Evolutionary conservation across 1,140 invertebrate genomes (phyloP).

Genomic region (Eubasilissa regina): DNA sequence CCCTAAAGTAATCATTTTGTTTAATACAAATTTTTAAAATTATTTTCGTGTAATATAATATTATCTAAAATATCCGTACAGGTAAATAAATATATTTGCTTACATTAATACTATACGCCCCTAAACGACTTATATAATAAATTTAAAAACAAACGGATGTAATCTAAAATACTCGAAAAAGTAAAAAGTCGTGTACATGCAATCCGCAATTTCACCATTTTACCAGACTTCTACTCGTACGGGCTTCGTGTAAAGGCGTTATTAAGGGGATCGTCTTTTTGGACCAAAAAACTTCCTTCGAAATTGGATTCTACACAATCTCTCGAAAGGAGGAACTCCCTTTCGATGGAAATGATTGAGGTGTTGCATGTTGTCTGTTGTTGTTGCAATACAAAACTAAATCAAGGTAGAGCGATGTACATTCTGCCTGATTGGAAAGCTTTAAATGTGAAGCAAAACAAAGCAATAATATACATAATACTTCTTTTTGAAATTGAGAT

Average conservation of each 20-base stretch:
- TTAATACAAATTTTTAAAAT: no score
- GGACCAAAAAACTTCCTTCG: background rate
- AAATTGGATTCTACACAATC: conserved; percentile 14
- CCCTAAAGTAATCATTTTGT: no score
- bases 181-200: background rate
- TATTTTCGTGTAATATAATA: no score
- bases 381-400: background rate
- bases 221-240: background rate
- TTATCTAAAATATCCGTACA: no score
- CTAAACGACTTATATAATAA: background rate
- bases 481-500: background rate
- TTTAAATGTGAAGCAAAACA: background rate
- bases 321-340: background rate
- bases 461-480: background rate
- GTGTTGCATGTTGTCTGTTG: conserved; percentile 3
- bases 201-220: background rate
- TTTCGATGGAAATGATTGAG: conserved; percentile 14
- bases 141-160: background rate
- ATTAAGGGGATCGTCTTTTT: conserved; percentile 13
- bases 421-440: background rate
- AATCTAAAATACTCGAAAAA: background rate
- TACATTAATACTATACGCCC: no score
- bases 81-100: no score
- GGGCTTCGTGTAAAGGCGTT: background rate
- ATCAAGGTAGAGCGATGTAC: background rate